Evolutionary conservation across 2,888 invertebrate genomes (phyloP).

Genomic region (Pyrrhia umbra): DNA sequence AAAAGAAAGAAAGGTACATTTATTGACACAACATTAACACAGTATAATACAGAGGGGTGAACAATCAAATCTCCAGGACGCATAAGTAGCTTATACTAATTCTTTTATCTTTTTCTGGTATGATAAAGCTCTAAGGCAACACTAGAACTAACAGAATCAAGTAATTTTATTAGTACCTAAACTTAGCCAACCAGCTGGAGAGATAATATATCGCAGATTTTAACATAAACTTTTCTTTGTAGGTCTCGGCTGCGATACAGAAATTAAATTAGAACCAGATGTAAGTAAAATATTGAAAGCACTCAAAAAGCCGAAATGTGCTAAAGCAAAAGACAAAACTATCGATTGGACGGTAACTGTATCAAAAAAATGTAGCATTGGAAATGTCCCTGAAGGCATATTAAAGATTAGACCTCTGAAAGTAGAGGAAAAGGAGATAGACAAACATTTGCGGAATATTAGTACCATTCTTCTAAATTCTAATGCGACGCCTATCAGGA

Average conservation of each 20-base stretch:
- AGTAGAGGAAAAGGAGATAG: constrained; percentile 29
- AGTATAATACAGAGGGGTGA: too few species aligned
- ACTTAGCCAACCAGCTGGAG: background rate
- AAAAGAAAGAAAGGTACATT: too few species aligned
- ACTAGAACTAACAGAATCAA: background rate
- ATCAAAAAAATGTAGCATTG: constrained; percentile 18
- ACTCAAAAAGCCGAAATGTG: constrained; percentile 27
- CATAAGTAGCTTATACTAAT: too few species aligned
- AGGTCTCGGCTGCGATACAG: constrained; percentile 65
- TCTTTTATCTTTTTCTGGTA: too few species aligned
- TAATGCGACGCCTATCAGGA: constrained; percentile 77
- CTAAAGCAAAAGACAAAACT: constrained; percentile 13
- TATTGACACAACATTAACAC: too few species aligned
- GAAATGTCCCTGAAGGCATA: background rate
- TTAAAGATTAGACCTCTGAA: background rate
- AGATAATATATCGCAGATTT: constrained; percentile 26
- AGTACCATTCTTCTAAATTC: constrained; percentile 69
- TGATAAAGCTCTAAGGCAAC: too few species aligned
- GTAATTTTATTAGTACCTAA: background rate
- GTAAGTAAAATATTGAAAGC: constrained; percentile 42
- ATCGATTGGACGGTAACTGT: constrained; percentile 50
- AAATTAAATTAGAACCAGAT: constrained; percentile 47
- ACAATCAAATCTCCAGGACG: too few species aligned
- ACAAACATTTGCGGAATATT: constrained; percentile 66
- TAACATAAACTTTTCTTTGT: constrained; percentile 68